Percentiles rank a stretch among this genome's conserved stretches.
Conservation (phyloP, 2,113 vertebrate genomes). For the Rostratula benghalensis region DNA sequence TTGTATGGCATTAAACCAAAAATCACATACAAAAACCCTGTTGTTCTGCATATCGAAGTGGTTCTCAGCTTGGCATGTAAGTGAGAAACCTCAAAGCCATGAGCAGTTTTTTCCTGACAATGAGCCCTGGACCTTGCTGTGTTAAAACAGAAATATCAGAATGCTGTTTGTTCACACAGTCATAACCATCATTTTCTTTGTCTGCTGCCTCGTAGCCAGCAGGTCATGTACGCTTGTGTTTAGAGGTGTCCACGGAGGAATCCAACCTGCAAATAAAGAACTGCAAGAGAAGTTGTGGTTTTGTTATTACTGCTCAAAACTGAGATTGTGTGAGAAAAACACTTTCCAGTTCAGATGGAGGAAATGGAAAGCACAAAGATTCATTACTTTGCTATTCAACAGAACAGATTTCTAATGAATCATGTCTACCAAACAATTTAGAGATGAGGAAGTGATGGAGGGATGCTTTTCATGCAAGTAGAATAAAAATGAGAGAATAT, state of each 20-base stretch:
- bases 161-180: background rate
- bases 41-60: background rate
- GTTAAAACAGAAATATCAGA: background rate
- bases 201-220: background rate
- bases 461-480: background rate
- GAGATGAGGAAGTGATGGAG: background rate
- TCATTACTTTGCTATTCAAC: background rate
- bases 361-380: background rate
- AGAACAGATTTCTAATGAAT: background rate
- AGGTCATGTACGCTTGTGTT: background rate
- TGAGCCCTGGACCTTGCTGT: background rate
- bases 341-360: background rate
- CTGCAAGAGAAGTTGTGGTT: background rate
- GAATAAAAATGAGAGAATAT: background rate
- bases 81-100: constrained; percentile 28
- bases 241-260: background rate
- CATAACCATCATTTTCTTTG: background rate
- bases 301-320: background rate
- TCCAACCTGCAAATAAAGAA: background rate
- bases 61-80: background rate
- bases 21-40: background rate
- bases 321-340: background rate
- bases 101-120: background rate
- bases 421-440: background rate
- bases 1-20: background rate